Conservation (phyloP, 2,113 vertebrate genomes). For the Hippopotamus amphibius region DNA sequence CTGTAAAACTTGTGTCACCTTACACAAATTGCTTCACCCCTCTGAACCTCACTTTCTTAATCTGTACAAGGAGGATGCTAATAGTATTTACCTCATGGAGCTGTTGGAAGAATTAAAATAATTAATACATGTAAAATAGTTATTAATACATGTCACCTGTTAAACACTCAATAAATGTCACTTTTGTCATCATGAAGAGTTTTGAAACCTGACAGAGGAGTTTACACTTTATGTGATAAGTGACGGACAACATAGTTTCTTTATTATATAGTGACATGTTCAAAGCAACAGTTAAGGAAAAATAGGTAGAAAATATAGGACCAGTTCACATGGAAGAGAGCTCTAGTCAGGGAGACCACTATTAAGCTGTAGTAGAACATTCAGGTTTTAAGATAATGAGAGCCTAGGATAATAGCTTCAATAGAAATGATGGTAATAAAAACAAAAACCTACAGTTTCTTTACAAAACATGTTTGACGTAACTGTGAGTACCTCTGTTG, state of each 20-base stretch:
- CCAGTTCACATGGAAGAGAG: neutral
- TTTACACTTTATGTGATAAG: conserved; percentile 10
- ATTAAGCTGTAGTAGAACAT: neutral
- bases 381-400: neutral
- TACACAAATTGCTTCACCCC: neutral
- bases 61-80: neutral
- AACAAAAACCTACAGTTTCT: neutral
- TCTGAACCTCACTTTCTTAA: neutral
- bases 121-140: neutral
- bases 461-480: neutral
- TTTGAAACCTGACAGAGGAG: neutral
- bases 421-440: neutral
- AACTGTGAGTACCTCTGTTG: neutral
- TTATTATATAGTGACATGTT: conserved; percentile 5
- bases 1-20: neutral
- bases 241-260: neutral
- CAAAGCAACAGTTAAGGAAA: neutral
- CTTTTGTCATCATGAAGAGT: neutral
- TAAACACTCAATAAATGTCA: neutral
- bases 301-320: neutral
- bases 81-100: neutral
- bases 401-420: neutral
- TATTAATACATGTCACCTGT: neutral
- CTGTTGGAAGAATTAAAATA: neutral
- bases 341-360: neutral